phyloP scores from a whole-genome alignment of 2,797 vertebrate genomes.

The Caiman crocodilus region DNA sequence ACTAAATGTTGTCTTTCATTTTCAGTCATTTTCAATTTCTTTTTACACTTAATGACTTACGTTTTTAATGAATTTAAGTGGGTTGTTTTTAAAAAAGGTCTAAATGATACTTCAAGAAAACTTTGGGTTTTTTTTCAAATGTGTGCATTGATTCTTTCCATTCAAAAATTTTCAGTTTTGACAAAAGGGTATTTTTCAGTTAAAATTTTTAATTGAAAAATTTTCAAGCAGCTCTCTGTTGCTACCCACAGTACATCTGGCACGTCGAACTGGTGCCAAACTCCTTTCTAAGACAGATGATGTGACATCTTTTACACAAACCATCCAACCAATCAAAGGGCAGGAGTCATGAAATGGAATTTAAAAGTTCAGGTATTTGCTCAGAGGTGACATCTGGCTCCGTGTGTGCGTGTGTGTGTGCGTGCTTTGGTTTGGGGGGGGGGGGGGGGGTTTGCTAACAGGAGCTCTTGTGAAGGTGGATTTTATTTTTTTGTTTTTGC shows the following conservation, averaged over 20 bases:
- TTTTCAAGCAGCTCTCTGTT: background rate
- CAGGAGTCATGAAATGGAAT: background rate
- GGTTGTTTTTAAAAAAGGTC: background rate
- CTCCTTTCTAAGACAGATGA: background rate
- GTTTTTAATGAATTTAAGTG: background rate
- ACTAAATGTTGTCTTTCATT: background rate
- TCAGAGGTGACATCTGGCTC: background rate
- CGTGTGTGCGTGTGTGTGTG: background rate
- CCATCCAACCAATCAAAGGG: background rate
- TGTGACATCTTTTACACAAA: background rate
- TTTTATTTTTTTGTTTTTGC: background rate
- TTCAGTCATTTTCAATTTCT: background rate
- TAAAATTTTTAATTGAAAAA: background rate
- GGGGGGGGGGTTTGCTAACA: background rate
- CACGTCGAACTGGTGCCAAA: background rate
- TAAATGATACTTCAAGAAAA: background rate
- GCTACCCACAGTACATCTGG: background rate
- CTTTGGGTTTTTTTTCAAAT: background rate
- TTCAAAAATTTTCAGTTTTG: background rate
- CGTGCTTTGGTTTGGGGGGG: too few species aligned
- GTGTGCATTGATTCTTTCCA: background rate
- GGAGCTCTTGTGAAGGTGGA: conserved; percentile 13
- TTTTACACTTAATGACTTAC: background rate
- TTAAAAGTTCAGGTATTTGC: background rate
- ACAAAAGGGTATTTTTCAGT: background rate